Base-by-base conservation (phyloP, 2,113 vertebrate species). In the Aspiorhynchus laticeps region DNA sequence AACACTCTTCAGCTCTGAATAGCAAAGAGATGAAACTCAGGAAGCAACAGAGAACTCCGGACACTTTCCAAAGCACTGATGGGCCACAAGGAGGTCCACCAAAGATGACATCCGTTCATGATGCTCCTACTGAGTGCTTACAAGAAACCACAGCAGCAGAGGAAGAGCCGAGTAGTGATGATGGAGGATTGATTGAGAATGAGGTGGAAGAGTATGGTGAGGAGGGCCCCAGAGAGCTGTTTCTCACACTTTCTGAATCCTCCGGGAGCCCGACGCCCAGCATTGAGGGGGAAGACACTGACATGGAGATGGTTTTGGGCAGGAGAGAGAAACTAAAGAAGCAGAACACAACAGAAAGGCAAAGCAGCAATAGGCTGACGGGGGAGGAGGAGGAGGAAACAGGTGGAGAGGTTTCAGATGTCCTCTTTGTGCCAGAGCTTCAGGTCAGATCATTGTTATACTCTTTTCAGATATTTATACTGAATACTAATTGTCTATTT, bases 391-490 rank as follows among this genome's bases (percentile, higher is more conserved):
- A 86, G 67, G 14, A 61, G 94, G 96, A 94, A 94, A 78, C 9
- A 91, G 94, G 92, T 95, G 56, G 94, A 96, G 7, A 94, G 0
- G 95, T 95, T 17, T 96, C 96, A 0, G 95, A 96, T 0, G 88
- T 95, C 17, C 91, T 94, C 4, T 96, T 95, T 0, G 94, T 96
- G 65, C 94, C 95, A 0, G 95, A 96, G 21, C 93, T 96, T 41
- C 95, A 97, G 95, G 97, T 97, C 85, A 80, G 87, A 78, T 21
- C 0, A 78, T 51, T 51, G 65, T 17, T 71, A 38, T 75, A 19
- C 73, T 43, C 19, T 21, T 33, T 33, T 17, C 2, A 36, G 17
- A 71, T 36, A 36, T 69, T 36, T 9, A 21, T 4, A 71, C 31
- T 21, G 31, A 36, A 38, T 36, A 21, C 31, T 10, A 36, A 56